phyloP scores from a whole-genome alignment of 2,113 vertebrate species.

The Scomber colias region DNA sequence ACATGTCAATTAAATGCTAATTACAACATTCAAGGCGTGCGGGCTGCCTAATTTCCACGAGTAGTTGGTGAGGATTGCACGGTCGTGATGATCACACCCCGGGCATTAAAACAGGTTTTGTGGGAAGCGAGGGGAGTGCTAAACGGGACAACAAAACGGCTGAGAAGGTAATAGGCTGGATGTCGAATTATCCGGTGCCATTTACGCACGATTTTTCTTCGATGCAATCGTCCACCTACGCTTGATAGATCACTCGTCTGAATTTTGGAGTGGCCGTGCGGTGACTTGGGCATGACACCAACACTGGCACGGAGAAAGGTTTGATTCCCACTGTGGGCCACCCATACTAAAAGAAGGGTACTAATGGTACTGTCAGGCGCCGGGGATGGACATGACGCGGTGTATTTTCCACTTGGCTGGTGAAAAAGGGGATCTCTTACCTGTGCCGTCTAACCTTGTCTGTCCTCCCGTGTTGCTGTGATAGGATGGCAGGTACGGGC shows the following conservation, averaged over 20 bases:
- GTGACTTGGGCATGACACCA: constrained; percentile 40
- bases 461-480: constrained; percentile 94
- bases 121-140: constrained; percentile 50
- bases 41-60: constrained; percentile 78
- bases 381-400: constrained; percentile 31
- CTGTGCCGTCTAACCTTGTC: constrained; percentile 96
- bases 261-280: constrained; percentile 34
- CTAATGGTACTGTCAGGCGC: constrained; percentile 19
- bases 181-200: constrained; percentile 49
- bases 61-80: constrained; percentile 76
- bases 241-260: constrained; percentile 36
- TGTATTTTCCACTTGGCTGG: constrained; percentile 36
- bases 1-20: constrained; percentile 87
- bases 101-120: constrained; percentile 68
- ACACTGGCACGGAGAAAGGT: constrained; percentile 34
- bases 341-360: constrained; percentile 9
- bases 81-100: constrained; percentile 75
- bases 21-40: constrained; percentile 82
- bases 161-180: constrained; percentile 38
- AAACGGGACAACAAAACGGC: constrained; percentile 34
- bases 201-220: constrained; percentile 64
- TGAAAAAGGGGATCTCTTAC: constrained; percentile 87
- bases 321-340: constrained; percentile 44
- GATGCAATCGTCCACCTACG: constrained; percentile 28
- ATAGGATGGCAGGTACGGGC: constrained; percentile 97